A percentile compares a stretch with the other conserved stretches of the same genome.
Conservation (phyloP, 1,140 invertebrate species). For the Elysia chlorotica region DNA sequence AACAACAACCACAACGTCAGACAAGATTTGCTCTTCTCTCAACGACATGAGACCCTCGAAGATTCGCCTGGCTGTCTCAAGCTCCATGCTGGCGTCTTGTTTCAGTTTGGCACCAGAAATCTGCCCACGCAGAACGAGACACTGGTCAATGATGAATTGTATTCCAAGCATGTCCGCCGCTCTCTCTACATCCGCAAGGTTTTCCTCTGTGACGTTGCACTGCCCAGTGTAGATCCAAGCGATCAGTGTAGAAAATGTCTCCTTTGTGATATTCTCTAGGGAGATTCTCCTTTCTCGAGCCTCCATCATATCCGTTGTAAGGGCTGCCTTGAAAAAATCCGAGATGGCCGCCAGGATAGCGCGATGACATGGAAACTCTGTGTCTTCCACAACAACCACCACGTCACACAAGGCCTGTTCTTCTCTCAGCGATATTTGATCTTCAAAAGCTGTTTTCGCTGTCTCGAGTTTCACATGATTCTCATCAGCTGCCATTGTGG, state of each 20-base stretch:
- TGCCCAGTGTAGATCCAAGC: not conserved
- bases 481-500: no score
- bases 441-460: no score
- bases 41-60: no score
- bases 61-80: no score
- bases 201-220: not conserved
- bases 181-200: not conserved
- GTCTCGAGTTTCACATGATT: no score
- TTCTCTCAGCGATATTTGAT: no score
- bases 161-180: not conserved
- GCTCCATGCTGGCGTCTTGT: no score
- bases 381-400: not conserved
- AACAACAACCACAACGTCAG: no score
- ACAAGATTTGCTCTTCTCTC: no score
- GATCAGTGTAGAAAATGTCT: not conserved
- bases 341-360: not conserved
- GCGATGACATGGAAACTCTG: not conserved
- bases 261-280: not conserved
- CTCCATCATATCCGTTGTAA: not conserved
- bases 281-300: not conserved
- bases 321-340: not conserved
- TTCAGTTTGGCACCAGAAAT: no score
- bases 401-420: no score
- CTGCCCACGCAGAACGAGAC: no score
- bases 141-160: not conserved